These are phyloP conservation scores for Stenichneumon culpator DNA, from an alignment of 2,888 invertebrate species.

Conservation along the genomic window DNA sequence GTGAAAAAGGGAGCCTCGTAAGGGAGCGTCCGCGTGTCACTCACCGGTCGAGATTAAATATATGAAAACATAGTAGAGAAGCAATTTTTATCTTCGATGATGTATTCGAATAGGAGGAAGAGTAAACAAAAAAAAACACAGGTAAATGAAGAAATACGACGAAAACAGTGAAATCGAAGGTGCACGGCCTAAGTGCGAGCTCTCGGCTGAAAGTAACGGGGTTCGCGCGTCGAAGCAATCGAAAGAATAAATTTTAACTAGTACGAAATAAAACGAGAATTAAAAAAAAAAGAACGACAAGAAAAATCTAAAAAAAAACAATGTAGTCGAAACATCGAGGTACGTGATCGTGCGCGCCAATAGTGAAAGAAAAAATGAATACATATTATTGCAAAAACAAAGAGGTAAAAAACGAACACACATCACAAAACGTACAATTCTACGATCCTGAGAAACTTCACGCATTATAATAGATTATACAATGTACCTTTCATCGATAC, in stretches of 20 bases:
- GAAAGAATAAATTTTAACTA: slow-evolving; percentile 48
- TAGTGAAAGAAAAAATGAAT: slow-evolving; percentile 31
- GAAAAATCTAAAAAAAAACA: slow-evolving; percentile 22
- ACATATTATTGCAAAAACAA: slow-evolving; percentile 15
- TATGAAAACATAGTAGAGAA: slow-evolving; percentile 26
- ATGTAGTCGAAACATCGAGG: slow-evolving; percentile 51
- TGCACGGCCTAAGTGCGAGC: slow-evolving; percentile 72
- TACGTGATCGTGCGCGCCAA: slow-evolving; percentile 17
- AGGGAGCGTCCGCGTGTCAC: slow-evolving; percentile 5
- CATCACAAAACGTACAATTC: slow-evolving; percentile 47
- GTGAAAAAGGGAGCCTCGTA: slow-evolving; percentile 34
- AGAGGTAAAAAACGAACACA: slow-evolving; percentile 22
- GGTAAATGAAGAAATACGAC: slow-evolving; percentile 21
- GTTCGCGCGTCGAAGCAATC: slow-evolving; percentile 68
- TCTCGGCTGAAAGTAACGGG: slow-evolving; percentile 57
- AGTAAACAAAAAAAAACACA: neutral
- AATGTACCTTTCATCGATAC: slow-evolving; percentile 44
- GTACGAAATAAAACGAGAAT: slow-evolving; percentile 25
- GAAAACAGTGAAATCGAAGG: slow-evolving; percentile 50
- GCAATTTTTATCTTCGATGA: slow-evolving; percentile 23
- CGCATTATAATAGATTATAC: slow-evolving; percentile 31
- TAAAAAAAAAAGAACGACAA: slow-evolving; percentile 17
- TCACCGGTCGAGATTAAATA: slow-evolving; percentile 20
- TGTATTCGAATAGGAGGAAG: neutral
- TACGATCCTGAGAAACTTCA: slow-evolving; percentile 18